Conservation (phyloP, 2,113 vertebrate genomes). For the Ciconia maguari region DNA sequence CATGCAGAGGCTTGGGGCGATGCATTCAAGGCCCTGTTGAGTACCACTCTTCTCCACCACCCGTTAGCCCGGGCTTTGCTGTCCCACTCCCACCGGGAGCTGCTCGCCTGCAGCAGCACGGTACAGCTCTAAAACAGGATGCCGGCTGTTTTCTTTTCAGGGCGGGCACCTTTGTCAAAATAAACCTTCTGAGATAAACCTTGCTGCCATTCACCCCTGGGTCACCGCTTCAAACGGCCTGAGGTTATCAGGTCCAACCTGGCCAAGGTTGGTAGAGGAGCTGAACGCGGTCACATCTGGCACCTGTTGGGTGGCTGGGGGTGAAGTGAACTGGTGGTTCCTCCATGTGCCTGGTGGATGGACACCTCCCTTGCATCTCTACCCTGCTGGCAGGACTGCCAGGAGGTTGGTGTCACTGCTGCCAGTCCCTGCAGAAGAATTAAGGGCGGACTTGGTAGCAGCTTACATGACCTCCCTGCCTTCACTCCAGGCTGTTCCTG, state of each 20-base stretch:
- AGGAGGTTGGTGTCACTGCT: not conserved
- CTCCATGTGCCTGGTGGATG: not conserved
- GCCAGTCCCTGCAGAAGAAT: not conserved
- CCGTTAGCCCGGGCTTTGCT: not conserved
- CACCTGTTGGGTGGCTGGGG: not conserved
- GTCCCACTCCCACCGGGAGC: rapidly evolving
- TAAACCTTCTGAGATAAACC: not conserved
- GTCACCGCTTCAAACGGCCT: not conserved
- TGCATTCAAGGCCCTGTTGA: not conserved
- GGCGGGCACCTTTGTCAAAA: not conserved
- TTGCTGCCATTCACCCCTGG: not conserved
- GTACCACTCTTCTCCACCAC: rapidly evolving
- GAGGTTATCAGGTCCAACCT: not conserved
- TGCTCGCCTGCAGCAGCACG: rapidly evolving
- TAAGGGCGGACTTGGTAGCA: not conserved
- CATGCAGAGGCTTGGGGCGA: not conserved
- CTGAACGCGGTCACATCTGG: rapidly evolving
- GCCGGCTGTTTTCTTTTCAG: not conserved
- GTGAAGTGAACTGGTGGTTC: not conserved
- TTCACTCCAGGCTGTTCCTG: not conserved
- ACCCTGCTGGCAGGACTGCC: not conserved
- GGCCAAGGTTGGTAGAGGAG: rapidly evolving
- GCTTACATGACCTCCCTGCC: not conserved
- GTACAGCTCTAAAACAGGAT: not conserved
- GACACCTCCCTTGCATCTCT: not conserved